Conservation (phyloP, 2,113 vertebrate genomes). For the Balaeniceps rex region DNA sequence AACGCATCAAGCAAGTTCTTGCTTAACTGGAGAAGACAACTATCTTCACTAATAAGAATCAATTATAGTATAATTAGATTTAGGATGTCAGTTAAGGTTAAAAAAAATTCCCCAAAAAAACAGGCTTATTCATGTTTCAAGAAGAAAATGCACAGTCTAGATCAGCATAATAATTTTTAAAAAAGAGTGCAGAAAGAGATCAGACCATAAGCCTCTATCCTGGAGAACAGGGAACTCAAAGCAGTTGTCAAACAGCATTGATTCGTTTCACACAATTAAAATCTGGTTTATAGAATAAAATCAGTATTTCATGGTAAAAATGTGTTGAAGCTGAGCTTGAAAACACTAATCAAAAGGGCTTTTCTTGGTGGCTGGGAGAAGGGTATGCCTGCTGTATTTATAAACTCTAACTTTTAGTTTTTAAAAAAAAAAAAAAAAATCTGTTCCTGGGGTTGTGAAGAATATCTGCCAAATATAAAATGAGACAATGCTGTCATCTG, state of each 20-base stretch:
- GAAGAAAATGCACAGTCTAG: not conserved
- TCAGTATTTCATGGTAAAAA: not conserved
- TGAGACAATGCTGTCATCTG: not conserved
- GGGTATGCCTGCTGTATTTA: not conserved
- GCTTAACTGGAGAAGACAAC: not conserved
- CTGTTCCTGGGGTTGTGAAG: not conserved
- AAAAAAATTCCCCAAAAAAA: not conserved
- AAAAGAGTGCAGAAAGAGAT: not conserved
- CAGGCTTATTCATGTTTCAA: not conserved
- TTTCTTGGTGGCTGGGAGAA: not conserved
- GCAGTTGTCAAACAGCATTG: not conserved
- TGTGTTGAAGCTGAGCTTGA: not conserved
- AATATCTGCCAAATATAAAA: not conserved
- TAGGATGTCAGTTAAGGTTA: not conserved
- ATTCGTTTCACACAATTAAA: not conserved
- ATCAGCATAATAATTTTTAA: not conserved
- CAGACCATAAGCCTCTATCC: not conserved
- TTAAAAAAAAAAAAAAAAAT: not conserved
- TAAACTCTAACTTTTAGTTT: not conserved
- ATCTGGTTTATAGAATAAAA: not conserved
- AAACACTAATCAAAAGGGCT: not conserved
- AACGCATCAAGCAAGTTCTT: not conserved
- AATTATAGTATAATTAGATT: not conserved
- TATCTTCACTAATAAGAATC: not conserved
- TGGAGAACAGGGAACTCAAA: not conserved